Evolutionary conservation across 1,140 invertebrate species (phyloP), one percentile per base, ranked within the genome.

Genomic region (Polypedilum pembai): DNA sequence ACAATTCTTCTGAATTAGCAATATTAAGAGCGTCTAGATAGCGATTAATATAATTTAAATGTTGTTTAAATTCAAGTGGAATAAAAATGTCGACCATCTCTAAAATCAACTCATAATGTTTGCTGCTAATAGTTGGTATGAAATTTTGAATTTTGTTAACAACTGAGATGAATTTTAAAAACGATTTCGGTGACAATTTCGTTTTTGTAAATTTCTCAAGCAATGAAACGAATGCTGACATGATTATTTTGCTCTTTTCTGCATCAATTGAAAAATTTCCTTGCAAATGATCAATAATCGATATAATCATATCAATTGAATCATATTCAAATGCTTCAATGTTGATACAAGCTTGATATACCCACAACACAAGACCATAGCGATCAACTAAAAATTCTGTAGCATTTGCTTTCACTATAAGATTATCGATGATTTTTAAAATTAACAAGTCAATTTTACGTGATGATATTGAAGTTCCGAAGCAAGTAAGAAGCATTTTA

Each of bases 251-350:
- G 24, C 24, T 33, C 5, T 33, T 33, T 33, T 33, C 24, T 33
- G 24, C 24, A 33, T 33, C 24, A 33, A 3, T 33, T 33, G 24
- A 33, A 33, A 33, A 33, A 33, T 1, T 33, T 5, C 5, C 24
- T 33, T 33, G 1, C 5, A 33, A 33, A 33, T 69, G 17, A 20
- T 5, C 15, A 20, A 69, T 69, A 8, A 69, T 3, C 8, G 65
- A 20, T 3, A 69, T 8, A 69, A 69, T 69, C 3, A 69, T 18
- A 18, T 69, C 65, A 8, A 69, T 69, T 5, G 8, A 8, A 69
- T 69, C 65, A 69, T 69, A 69, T 20, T 69, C 65, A 69, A 69
- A 69, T 8, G 65, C 65, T 69, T 69, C 65, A 20, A 21, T 18
- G 7, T 69, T 69, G 8, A 69, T 18, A 20, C n/a, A 18, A 21